Evolutionary conservation across 2,888 invertebrate species (phyloP).

Genomic region (Mesochorus sp.): DNA sequence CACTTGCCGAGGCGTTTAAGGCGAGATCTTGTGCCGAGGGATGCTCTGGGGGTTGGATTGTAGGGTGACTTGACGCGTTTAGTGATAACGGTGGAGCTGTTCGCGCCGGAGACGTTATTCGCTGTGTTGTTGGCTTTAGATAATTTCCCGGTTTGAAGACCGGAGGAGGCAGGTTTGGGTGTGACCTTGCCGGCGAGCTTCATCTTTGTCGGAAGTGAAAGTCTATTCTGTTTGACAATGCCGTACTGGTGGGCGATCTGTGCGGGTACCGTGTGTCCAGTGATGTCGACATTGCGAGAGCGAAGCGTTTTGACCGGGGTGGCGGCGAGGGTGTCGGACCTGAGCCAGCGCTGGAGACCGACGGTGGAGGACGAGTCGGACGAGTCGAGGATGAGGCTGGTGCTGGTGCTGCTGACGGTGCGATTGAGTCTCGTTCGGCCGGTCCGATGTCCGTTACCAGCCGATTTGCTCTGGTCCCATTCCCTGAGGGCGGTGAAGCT

Average conservation of each 20-base stretch:
- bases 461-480: slow-evolving; percentile 75
- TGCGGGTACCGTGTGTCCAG: slow-evolving; percentile 77
- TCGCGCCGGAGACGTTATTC: slow-evolving; percentile 18
- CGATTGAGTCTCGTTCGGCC: slow-evolving; percentile 66
- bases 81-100: slow-evolving; percentile 72
- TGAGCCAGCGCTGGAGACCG: slow-evolving; percentile 77
- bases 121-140: slow-evolving; percentile 45
- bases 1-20: slow-evolving; percentile 79
- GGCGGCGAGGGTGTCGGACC: slow-evolving; percentile 81
- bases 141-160: slow-evolving; percentile 54
- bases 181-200: slow-evolving; percentile 63
- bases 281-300: slow-evolving; percentile 80
- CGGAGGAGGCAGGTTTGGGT: slow-evolving; percentile 27
- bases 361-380: slow-evolving; percentile 66
- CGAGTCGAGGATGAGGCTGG: slow-evolving; percentile 57
- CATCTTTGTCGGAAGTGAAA: slow-evolving; percentile 73
- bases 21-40: slow-evolving; percentile 77
- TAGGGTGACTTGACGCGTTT: slow-evolving; percentile 78
- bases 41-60: slow-evolving; percentile 75
- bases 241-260: slow-evolving; percentile 77
- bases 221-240: slow-evolving; percentile 74
- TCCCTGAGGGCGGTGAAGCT: slow-evolving; percentile 75
- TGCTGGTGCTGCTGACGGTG: slow-evolving; percentile 63
- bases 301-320: slow-evolving; percentile 80
- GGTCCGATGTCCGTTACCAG: slow-evolving; percentile 53